Conservation (phyloP, 1,140 invertebrate genomes). For the Argopecten irradians region DNA sequence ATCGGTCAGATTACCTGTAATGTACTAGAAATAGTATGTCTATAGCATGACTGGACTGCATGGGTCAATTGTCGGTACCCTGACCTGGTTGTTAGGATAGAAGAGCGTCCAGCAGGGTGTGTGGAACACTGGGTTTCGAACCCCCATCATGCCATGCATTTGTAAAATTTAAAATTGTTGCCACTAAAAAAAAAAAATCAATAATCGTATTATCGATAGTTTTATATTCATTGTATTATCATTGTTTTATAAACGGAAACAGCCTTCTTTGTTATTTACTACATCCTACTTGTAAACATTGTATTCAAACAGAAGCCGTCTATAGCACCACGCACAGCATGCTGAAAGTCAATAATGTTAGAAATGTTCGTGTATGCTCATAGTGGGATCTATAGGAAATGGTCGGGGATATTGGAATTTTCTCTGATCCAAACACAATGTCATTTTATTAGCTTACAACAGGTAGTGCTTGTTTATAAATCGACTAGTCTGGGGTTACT, state of each 20-base stretch:
- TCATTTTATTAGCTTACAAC: not conserved
- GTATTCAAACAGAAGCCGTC: not conserved
- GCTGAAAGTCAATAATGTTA: constrained; percentile 18
- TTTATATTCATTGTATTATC: not conserved
- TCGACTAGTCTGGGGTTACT: not conserved
- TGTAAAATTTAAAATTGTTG: no score
- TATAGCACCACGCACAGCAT: not conserved
- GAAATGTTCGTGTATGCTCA: not conserved
- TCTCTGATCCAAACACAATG: not conserved
- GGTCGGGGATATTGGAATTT: constrained; percentile 15
- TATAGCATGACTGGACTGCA: no score
- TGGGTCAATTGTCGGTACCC: no score
- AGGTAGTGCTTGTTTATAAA: not conserved
- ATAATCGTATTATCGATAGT: not conserved
- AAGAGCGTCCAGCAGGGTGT: no score
- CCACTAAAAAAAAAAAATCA: no score
- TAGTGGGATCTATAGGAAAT: constrained; percentile 6
- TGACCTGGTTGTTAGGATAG: no score
- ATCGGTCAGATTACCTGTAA: no score
- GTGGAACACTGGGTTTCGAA: no score
- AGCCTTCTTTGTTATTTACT: not conserved
- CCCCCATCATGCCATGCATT: no score
- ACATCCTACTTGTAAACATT: not conserved
- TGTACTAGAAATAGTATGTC: no score
- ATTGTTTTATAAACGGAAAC: not conserved